Conservation (phyloP, 2,797 vertebrate species). For the Tympanoctomys barrerae region DNA sequence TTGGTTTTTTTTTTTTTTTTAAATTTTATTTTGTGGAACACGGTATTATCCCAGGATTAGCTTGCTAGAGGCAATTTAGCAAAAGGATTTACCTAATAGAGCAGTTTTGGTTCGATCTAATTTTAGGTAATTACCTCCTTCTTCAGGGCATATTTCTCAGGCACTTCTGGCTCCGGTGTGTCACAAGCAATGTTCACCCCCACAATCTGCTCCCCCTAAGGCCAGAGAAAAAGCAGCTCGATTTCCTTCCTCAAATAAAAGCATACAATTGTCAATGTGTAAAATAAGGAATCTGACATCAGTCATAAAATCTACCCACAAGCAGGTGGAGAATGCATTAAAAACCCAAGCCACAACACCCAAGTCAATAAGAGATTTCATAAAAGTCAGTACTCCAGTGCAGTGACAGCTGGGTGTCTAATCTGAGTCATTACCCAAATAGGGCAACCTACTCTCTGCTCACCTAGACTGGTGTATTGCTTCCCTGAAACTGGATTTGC, state of each 20-base stretch:
- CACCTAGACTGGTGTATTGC: neutral
- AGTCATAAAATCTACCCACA: constrained; percentile 64
- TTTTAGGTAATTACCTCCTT: constrained; percentile 60
- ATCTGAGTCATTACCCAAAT: neutral
- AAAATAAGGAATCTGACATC: constrained; percentile 73
- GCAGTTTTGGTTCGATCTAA: constrained; percentile 58
- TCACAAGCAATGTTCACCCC: neutral
- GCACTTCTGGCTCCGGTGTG: neutral
- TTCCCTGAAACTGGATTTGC: constrained; percentile 14
- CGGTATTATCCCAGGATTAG: constrained; percentile 2
- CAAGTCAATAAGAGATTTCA: constrained; percentile 29
- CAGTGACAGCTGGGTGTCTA: constrained; percentile 31
- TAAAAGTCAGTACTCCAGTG: constrained; percentile 39
- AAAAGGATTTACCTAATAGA: constrained; percentile 62
- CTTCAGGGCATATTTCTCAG: constrained; percentile 6
- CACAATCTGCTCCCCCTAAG: neutral
- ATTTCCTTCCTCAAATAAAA: constrained; percentile 49
- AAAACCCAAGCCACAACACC: constrained; percentile 19
- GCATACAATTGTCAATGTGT: constrained; percentile 41
- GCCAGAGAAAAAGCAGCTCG: neutral
- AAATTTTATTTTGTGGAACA: constrained; percentile 30
- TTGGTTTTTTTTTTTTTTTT: neutral
- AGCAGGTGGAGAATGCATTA: constrained; percentile 39
- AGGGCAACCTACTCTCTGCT: neutral
- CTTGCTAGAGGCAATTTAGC: constrained; percentile 59